Conservation (phyloP, 2,888 invertebrate species). For the Erpobdella octoculata region DNA sequence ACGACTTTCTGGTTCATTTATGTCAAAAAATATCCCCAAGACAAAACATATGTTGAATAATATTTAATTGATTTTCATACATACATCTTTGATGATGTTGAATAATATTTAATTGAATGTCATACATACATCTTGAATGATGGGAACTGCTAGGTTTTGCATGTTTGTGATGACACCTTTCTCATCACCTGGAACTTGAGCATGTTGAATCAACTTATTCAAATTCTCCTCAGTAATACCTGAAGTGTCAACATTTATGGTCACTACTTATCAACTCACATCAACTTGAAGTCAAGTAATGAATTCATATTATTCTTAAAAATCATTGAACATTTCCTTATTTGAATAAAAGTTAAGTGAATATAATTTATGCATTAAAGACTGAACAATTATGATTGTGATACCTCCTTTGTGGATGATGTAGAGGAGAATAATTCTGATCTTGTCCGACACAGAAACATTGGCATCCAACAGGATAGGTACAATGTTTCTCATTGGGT, state of each 20-base stretch:
- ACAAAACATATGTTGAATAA: not conserved
- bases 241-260: conserved; percentile 40
- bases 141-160: conserved; percentile 84
- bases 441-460: conserved; percentile 71
- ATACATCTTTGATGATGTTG: not conserved
- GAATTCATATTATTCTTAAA: not conserved
- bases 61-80: not conserved
- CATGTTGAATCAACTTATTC: conserved; percentile 92
- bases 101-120: no score
- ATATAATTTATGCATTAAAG: no score
- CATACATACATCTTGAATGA: conserved; percentile 57
- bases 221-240: conserved; percentile 91
- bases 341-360: no score
- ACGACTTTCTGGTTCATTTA: no score
- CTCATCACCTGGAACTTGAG: conserved; percentile 75
- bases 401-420: conserved; percentile 92
- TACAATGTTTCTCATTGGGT: conserved; percentile 97
- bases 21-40: no score
- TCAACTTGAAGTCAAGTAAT: not conserved
- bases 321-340: no score
- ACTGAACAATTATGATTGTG: not conserved
- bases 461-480: conserved; percentile 87
- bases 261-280: no score
- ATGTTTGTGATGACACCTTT: conserved; percentile 92
- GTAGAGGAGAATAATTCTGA: conserved; percentile 93